Evolutionary conservation across 2,888 invertebrate genomes (phyloP).

Genomic region (Oscheius myriophilus): DNA sequence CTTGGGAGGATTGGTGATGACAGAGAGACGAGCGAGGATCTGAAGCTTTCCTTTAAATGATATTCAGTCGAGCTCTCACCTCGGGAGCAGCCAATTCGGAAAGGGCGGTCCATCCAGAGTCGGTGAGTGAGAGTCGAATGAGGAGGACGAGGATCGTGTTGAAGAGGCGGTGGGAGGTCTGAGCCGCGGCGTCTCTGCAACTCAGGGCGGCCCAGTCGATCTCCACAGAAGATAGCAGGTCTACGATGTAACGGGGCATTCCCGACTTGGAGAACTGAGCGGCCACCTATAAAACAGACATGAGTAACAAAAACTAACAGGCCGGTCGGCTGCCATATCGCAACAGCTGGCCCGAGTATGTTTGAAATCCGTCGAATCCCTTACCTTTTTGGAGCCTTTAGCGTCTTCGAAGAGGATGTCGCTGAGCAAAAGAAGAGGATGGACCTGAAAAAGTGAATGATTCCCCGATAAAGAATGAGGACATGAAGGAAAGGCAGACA

Average conservation of each 20-base stretch:
- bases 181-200: slow-evolving; percentile 5
- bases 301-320: too few relatives aligned
- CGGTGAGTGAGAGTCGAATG: slow-evolving; percentile 39
- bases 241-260: slow-evolving; percentile 40
- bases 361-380: neutral
- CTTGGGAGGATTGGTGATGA: slow-evolving; percentile 43
- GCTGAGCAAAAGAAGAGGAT: slow-evolving; percentile 34
- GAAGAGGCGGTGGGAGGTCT: slow-evolving; percentile 28
- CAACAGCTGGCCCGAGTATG: too few relatives aligned
- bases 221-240: slow-evolving; percentile 37
- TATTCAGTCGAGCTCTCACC: neutral
- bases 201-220: slow-evolving; percentile 38
- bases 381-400: slow-evolving; percentile 39
- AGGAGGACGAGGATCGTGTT: slow-evolving; percentile 42
- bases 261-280: slow-evolving; percentile 37
- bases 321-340: too few relatives aligned
- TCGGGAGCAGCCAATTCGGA: slow-evolving; percentile 43
- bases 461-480: neutral
- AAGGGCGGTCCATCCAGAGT: slow-evolving; percentile 50
- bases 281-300: slow-evolving; percentile 9
- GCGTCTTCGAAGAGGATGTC: slow-evolving; percentile 50
- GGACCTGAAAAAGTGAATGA: slow-evolving; percentile 31
- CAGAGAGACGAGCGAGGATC: slow-evolving; percentile 40
- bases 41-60: neutral
- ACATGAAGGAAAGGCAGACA: neutral